Base-by-base conservation (phyloP, 1,140 invertebrate species). In the Panagrolaimus sp. region DNA sequence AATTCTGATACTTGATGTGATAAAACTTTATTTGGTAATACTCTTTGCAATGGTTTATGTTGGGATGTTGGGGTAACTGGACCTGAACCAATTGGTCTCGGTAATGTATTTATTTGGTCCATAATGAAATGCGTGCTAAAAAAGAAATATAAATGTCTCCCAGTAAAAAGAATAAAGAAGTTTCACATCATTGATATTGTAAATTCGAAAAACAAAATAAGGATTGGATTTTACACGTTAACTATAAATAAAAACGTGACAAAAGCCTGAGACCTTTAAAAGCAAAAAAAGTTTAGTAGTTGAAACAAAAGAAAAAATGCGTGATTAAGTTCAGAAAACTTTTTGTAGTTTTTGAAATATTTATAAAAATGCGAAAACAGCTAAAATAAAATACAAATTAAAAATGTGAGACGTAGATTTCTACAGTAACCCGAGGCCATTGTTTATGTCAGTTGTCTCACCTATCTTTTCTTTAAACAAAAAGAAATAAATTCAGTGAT, bases 31-130 rank as follows among this genome's bases (percentile, higher is more conserved):
- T 21, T 26, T 1, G 52, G 52, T 21, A 58, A 28, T 10, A 58
- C 52, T 12, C 52, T 21, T 17, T 58, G 52, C 21, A 58, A 28
- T 21, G 52, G 52, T 58, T 58, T 58, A 8, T 58, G 52, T 38
- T 38, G 32, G 2, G 32, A 38, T 38, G 32, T 38, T 38, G 32
- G 32, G 32, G 32, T 38, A 21, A 58, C 17, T 21, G 52, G 52
- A 17, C 21, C 21, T 12, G 52, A 58, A 3, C 52, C 52, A 12
- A 58, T 58, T 28, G 52, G 52, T 12, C 52, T 21, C 8, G 52
- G 52, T 26, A 58, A 28, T 8, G 28, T 28, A 8, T 58, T 58
- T 58, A 58, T 58, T n/a, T 21, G 28, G 21, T 58, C 52, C 52
- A 58, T 58, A 21, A 28, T n/a, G 52, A 38, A 38, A 38, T 38